Evolutionary conservation across 2,797 vertebrate genomes (phyloP).

Genomic region (Adrianichthys oophorus): DNA sequence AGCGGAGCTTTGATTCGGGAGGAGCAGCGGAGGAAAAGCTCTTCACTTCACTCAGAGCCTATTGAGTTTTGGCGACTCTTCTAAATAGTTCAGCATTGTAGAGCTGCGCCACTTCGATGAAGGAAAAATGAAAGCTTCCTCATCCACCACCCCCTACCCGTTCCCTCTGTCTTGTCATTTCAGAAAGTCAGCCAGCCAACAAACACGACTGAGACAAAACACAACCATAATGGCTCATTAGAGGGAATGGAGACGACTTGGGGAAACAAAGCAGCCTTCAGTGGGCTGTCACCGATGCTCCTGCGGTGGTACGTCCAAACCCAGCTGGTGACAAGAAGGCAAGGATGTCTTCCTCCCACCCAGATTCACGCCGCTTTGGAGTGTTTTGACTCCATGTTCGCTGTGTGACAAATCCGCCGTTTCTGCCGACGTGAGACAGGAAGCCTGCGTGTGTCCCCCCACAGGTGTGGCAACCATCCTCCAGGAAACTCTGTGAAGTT

Average conservation of each 20-base stretch:
- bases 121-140: constrained; percentile 1
- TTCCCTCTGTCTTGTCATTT: constrained; percentile 55
- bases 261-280: constrained; percentile 79
- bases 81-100: too few relatives aligned
- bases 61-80: too few relatives aligned
- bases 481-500: too few relatives aligned
- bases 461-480: too few relatives aligned
- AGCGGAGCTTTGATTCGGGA: constrained; percentile 66
- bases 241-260: constrained; percentile 75
- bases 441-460: not conserved
- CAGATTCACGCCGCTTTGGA: constrained; percentile 41
- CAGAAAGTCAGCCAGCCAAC: constrained; percentile 72
- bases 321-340: constrained; percentile 62
- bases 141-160: constrained; percentile 24
- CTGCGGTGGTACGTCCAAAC: constrained; percentile 64
- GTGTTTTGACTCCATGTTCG: constrained; percentile 67
- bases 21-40: constrained; percentile 14
- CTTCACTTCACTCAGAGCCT: too few relatives aligned
- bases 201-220: constrained; percentile 74
- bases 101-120: too few relatives aligned
- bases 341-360: constrained; percentile 64
- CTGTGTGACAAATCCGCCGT: constrained; percentile 62
- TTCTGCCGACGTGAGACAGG: constrained; percentile 51
- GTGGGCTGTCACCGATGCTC: constrained; percentile 75
- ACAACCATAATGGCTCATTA: constrained; percentile 80